A percentile compares a stretch with the other conserved stretches of the same genome.
These are phyloP conservation scores for Mythimna vitellina DNA, from an alignment of 2,888 invertebrate species.

Conservation along the genomic window DNA sequence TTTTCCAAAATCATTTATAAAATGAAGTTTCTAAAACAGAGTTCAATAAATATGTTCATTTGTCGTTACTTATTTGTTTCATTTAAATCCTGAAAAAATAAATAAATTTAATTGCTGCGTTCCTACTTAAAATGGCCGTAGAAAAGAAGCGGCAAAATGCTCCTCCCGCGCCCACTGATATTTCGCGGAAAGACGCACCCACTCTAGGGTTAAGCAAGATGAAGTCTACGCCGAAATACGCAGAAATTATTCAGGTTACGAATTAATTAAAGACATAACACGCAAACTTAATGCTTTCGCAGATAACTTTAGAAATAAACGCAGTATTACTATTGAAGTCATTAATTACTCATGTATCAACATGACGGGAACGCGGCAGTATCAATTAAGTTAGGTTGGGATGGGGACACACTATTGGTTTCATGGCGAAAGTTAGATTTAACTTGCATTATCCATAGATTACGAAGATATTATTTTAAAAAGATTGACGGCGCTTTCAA, in stretches of 20 bases:
- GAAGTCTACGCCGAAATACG: conserved; percentile 35
- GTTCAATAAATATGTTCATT: too few relatives aligned
- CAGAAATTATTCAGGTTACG: conserved; percentile 48
- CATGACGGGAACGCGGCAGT: conserved; percentile 67
- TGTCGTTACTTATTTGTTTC: too few relatives aligned
- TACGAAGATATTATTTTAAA: background rate
- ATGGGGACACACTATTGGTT: conserved; percentile 24
- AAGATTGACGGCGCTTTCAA: too few relatives aligned
- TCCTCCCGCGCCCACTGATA: too few relatives aligned
- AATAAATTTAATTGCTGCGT: too few relatives aligned
- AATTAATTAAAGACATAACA: conserved; percentile 54
- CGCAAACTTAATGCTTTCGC: conserved; percentile 36
- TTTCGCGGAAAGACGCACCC: too few relatives aligned
- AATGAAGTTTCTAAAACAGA: too few relatives aligned
- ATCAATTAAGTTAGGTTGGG: conserved; percentile 71
- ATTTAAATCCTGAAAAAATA: too few relatives aligned
- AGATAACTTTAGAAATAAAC: conserved; percentile 56
- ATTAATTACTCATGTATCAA: conserved; percentile 77
- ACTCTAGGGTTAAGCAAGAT: conserved; percentile 14
- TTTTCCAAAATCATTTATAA: too few relatives aligned
- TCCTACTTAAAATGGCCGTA: too few relatives aligned
- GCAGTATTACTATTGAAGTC: conserved; percentile 71
- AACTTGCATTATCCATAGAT: background rate
- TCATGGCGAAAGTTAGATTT: too few relatives aligned
- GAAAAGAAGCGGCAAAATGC: too few relatives aligned